Base-by-base conservation (phyloP, 2,888 invertebrate genomes). In the Nomada lathburiana region DNA sequence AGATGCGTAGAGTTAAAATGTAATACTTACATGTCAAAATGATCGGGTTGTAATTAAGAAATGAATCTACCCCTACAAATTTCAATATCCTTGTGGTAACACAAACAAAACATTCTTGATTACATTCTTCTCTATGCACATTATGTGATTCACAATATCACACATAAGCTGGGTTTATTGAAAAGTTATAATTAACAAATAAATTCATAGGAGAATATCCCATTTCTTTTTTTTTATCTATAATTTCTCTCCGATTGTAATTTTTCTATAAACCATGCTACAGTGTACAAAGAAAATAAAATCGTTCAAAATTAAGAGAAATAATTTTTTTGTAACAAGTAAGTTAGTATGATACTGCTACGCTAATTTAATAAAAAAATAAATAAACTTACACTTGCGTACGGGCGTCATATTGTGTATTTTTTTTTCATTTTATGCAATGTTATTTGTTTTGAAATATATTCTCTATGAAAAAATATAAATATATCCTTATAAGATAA, bases 1-100 rank as follows among this genome's bases (percentile, higher is more conserved):
- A 92, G 89, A 91, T 91, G 89, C 89, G 90, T 91, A 89, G 84
- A 78, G 80, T 88, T 83, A 91, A 91, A 84, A 82, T 81, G 83
- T 84, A 87, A 88, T 89, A 87, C 81, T 83, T 89, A 80, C 85
- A 88, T 89, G 87, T 89, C 85, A 84, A 86, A 84, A 85, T 60
- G 73, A 75, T 76, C 81, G 73, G 68, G 69, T 71, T 81, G 83
- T 80, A 86, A 86, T 81, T 86, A 79, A 81, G 73, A 78, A 82
- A 70, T 47, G 64, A 62, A 67, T 78, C 70, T 80, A 80, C 53
- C 65, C 65, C 36, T 71, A 75, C 68, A 71, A 76, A 68, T 79
- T 79, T 72, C 50, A 70, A 71, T 65, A 55, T 80, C 55, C 60
- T 26, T 70, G 59, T 65, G 81, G 82, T 76, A 78, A 67, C 69